Evolutionary conservation across 1,140 invertebrate genomes (phyloP), one percentile per base, ranked within the genome.

Genomic region (Drosophila rufa): DNA sequence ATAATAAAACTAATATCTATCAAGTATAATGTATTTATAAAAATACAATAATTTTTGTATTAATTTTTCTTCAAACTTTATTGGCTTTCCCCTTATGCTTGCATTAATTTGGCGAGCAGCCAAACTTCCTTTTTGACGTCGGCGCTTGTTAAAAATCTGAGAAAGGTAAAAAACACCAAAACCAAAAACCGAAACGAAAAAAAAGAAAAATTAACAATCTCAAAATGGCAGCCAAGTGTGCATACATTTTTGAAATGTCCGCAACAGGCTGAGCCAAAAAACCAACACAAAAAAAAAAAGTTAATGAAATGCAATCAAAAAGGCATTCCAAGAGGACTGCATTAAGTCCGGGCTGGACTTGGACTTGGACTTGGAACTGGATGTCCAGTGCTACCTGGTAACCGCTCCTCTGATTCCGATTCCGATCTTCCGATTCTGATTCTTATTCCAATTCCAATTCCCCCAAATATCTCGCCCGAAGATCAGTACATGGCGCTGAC

Each of bases 261-360:
- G 71, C 71, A 82, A 77, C 69, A 70, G 67, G 65, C 80, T 36
- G 73, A 60, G 62, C 68, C 75, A 51, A 80, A 74, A 64, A 17
- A 58, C 57, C 17, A 64, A 58, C 47, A 58, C 40, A 80, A 25
- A 48, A 59, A 56, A 38, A 57, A 50, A 22, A 60, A 73, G 67
- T 73, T 89, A 89, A 89, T 85, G 85, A 89, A 89, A 89, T 89
- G 85, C 85, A 89, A 89, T 89, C 81, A 90, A 84, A 84, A 84
- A 81, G 66, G 85, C 74, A 82, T 89, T 89, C 80, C 79, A 75
- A 73, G 68, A 74, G 84, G 50, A 84, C 73, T 89, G 84, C 84
- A 84, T 87, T 87, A 87, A 87, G 80, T 77, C 51, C 38, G 38
- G 25, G 11, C 17, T 27, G 65, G 43, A 58, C 51, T 17, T 58